Evolutionary conservation across 2,888 invertebrate genomes (phyloP), one percentile per base, ranked within the genome.

Genomic region (Trachelus stipa): DNA sequence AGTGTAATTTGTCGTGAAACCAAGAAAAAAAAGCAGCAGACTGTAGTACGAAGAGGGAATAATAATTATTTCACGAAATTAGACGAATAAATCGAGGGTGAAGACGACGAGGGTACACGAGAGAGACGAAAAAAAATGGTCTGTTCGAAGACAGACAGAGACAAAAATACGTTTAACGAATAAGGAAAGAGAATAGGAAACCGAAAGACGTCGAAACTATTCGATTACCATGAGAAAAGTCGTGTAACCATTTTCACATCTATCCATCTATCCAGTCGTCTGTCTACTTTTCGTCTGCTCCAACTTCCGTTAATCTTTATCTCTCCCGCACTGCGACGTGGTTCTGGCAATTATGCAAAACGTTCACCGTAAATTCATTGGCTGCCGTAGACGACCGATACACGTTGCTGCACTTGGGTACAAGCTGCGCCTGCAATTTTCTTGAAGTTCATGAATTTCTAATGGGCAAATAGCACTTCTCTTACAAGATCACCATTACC

Each of bases 81-180:
- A 69, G 74, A 74, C 40, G 74, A 73, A 77, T 77, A 79, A 79
- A 79, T 79, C 68, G 74, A 77, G 23, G 9, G 56, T 23, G 9
- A 56, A 56, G 23, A 9, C 56, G 73, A 73, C 37, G 76, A 77
- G 77, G 75, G 73, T 77, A 76, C 12, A 35, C 56, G 56, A 73
- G 77, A 35, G 34, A 34, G 40, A 69, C 68, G 75, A 77, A 77
- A 80, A 80, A 76, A 75, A 74, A 40, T 73, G 69, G 74, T 77
- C 73, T 74, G 76, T 68, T 69, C 76, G 75, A 78, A 79, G 80
- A 76, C 80, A 78, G 78, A 76, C 81, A 23, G 23, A 56, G 56
- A 56, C 0, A 56, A 56, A 56, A 56, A 23, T 23, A 56, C 23
- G 23, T 56, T 40, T 23, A 56, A 23, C 6, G 40, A 56, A 56